Evolutionary conservation across 2,888 invertebrate genomes (phyloP), one percentile per base, ranked within the genome.

Genomic region (Agrotis segetum): DNA sequence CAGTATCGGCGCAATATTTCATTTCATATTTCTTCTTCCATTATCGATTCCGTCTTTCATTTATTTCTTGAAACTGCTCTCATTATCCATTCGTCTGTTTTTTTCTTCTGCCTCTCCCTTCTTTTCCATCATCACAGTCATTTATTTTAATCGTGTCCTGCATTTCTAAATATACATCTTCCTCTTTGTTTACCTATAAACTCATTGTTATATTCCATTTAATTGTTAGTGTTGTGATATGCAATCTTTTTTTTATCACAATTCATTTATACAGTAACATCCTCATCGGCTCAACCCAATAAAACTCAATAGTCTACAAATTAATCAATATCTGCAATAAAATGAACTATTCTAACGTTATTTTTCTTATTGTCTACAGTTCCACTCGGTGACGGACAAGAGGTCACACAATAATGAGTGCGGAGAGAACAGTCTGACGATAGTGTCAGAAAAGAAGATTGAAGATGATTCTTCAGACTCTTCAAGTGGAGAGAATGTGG

Each of bases 381-480:
- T 96, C 77, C 95, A 95, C 80, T 94, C 95, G 72, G 95, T 95
- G 72, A 94, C 95, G 71, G 96, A 96, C 74, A 96, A 96, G 79
- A 88, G 96, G 82, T 90, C 94, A 47, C 95, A 94, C 62, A 92
- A 87, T 80, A 92, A 92, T 66, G 95, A 95, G 24, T 95, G 94
- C 67, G 95, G 95, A 3, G 94, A 94, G 67, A 95, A 95, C 84
- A 96, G 95, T 77, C 91, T 95, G 75, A 95, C 93, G 7, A 94
- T 96, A 56, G 94, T 95, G 52, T 91, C 95, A 13, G 94, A 95
- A 77, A 96, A 95, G 91, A 96, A 95, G 79, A 93, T 96, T 78
- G 96, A 96, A 90, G 96, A 96, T 80, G 96, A 96, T 67, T 91
- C 94, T 0, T 95, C 95, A 47, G 95, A 95, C 64, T 91, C 94